Evolutionary conservation across 1,140 invertebrate genomes (phyloP), one percentile per base, ranked within the genome.

Genomic region (Penaeus chinensis): DNA sequence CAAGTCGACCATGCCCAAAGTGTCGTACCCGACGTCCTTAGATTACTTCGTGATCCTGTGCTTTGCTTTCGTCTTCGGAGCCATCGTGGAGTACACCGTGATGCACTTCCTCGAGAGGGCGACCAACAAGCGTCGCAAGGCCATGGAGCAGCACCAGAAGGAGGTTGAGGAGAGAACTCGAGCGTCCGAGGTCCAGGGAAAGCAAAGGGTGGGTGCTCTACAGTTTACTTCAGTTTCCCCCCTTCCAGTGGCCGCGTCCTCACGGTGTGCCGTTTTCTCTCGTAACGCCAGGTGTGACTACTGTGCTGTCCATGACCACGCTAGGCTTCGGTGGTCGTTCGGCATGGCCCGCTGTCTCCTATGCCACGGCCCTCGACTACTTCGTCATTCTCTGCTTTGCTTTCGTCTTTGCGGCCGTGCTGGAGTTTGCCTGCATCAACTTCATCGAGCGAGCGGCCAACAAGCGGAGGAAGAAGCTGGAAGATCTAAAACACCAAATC

Each of bases 351-450:
- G 92, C 93, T 87, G 94, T 94, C 19, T 92, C 93, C 7, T 94
- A 95, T 91, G 93, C 93, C 76, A 95, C 94, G 8, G 94, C 94
- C 0, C 91, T 95, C 22, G 94, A 95, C 91, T 93, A 94, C 91
- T 95, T 94, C 91, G 92, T 95, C 83, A 93, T 94, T 85, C 91
- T 94, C 60, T 94, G 94, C 90, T 94, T 95, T 90, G 92, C 93
- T 42, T 94, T 94, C 90, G 94, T 94, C 65, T 94, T 95, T 90
- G 93, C 93, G 3, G 93, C 94, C 1, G 92, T 95, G 90, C 92
- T 95, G 19, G 94, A 95, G 91, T 95, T 94, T 90, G 94, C 94
- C 3, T 92, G 92, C 83, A 94, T 95, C 86, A 94, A 95, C 91
- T 94, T 94, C 91, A 93, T 94, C 84, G 94, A 94, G 62, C 94